Evolutionary conservation across 2,797 vertebrate species (phyloP).

Genomic region (Rousettus madagascariensis): DNA sequence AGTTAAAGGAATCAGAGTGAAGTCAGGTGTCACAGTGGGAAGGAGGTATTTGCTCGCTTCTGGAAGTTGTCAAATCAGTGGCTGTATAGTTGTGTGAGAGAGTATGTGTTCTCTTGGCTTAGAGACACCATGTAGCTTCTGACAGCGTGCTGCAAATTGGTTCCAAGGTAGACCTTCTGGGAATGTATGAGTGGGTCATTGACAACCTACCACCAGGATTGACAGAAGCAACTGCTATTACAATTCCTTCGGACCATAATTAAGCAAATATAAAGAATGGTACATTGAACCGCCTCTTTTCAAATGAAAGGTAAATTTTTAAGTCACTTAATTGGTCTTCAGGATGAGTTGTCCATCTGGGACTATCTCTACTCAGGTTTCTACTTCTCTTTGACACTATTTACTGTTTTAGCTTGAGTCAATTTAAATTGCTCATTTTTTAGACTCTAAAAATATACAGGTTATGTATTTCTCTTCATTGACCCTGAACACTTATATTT

Average conservation of each 20-base stretch:
- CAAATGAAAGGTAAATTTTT: neutral
- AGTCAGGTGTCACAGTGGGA: neutral
- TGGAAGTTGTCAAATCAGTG: neutral
- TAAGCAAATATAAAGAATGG: neutral
- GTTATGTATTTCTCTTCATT: neutral
- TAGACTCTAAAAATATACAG: neutral
- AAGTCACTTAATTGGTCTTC: neutral
- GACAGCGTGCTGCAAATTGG: neutral
- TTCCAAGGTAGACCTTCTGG: neutral
- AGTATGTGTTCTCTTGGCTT: neutral
- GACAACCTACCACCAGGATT: neutral
- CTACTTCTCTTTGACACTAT: neutral
- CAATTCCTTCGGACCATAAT: neutral
- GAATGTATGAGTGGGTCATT: neutral
- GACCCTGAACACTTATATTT: neutral
- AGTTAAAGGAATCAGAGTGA: neutral
- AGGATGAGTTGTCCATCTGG: neutral
- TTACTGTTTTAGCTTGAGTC: neutral
- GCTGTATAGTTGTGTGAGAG: neutral
- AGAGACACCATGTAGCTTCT: neutral
- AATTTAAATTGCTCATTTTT: constrained; percentile 35
- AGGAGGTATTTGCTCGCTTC: neutral
- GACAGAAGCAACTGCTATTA: neutral
- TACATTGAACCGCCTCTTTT: neutral
- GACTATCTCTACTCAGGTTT: neutral